These are phyloP conservation scores for Liparis tanakae DNA, from an alignment of 2,797 vertebrate genomes.

Conservation along the genomic window DNA sequence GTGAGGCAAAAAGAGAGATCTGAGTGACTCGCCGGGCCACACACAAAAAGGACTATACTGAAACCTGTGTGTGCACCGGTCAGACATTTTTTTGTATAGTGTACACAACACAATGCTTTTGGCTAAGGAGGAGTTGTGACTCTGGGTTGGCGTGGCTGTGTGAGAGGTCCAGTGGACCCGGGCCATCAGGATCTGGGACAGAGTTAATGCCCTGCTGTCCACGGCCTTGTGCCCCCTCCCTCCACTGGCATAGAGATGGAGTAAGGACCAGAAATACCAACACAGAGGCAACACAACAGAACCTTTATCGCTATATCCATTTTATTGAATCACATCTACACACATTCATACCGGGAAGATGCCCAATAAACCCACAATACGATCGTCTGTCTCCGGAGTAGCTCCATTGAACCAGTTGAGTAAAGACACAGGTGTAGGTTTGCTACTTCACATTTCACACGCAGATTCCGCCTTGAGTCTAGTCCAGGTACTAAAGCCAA, in stretches of 20 bases:
- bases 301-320: not conserved
- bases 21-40: slow-evolving; percentile 50
- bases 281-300: not conserved
- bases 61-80: slow-evolving; percentile 48
- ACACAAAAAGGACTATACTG: slow-evolving; percentile 46
- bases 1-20: slow-evolving; percentile 61
- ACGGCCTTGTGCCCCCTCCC: slow-evolving; percentile 27
- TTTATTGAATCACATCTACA: not conserved
- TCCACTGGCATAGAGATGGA: slow-evolving; percentile 41
- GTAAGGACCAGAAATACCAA: slow-evolving; percentile 11
- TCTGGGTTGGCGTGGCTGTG: slow-evolving; percentile 38
- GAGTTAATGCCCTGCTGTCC: slow-evolving; percentile 70
- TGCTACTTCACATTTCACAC: not conserved
- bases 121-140: slow-evolving; percentile 48
- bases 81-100: slow-evolving; percentile 31
- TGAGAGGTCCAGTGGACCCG: slow-evolving; percentile 58
- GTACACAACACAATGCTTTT: slow-evolving; percentile 57
- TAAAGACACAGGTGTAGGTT: not conserved
- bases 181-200: slow-evolving; percentile 57
- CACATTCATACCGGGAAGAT: not conserved
- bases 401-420: not conserved
- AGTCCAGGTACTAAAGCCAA: not conserved
- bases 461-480: not conserved
- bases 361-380: slow-evolving; percentile 5
- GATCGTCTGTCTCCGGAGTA: not conserved